Base-by-base conservation (phyloP, 2,888 invertebrate genomes). In the Caenorhabditis sp. region DNA sequence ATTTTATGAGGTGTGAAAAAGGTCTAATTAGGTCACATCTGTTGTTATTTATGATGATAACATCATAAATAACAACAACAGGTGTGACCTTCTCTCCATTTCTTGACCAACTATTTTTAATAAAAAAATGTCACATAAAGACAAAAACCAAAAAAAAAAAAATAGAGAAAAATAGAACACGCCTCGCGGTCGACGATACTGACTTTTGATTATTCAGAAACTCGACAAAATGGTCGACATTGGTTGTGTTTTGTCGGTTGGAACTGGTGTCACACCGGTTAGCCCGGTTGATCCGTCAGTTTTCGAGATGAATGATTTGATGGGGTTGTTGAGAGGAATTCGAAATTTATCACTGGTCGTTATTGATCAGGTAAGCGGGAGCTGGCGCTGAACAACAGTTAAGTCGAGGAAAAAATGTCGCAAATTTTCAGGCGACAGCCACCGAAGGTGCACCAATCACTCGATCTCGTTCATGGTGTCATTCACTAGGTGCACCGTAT, bases 361-460 rank as follows among this genome's bases (percentile, higher is more conserved):
- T 6, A 93, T 97, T 8, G 96, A 97, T 88, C 94, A 94, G 91
- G 93, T 93, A 21, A 24, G 14, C 53, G 53, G 10, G 23, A 24
- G 53, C 21, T 51, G 6, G 51, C 51, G 4, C 51, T 5, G 6
- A 19, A 55, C 14, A 21, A 12, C 8, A 5, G n/a, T 50, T 50
- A 10, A 5, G 50, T 19, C n/a, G 4, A 50, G 8, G 4, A 50
- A 55, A 26, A 26, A 51, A 51, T 54, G n/a, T n/a, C n/a, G n/a
- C n/a, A 3, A 43, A 26, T 62, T 63, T 81, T 10, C 61, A 96
- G 93, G 96, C 95, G 4, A 95, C 97, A 0, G 92, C 93, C 66
- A 91, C 94, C 8, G 95, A 97, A 89, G 97, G 97, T 0, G 91
- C 95, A 62, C 94, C 97, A 14, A 95, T 97, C 21, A 95, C 95